Evolutionary conservation across 2,797 vertebrate genomes (phyloP), one percentile per base, ranked within the genome.

Genomic region (Phataginus tetradactyla): DNA sequence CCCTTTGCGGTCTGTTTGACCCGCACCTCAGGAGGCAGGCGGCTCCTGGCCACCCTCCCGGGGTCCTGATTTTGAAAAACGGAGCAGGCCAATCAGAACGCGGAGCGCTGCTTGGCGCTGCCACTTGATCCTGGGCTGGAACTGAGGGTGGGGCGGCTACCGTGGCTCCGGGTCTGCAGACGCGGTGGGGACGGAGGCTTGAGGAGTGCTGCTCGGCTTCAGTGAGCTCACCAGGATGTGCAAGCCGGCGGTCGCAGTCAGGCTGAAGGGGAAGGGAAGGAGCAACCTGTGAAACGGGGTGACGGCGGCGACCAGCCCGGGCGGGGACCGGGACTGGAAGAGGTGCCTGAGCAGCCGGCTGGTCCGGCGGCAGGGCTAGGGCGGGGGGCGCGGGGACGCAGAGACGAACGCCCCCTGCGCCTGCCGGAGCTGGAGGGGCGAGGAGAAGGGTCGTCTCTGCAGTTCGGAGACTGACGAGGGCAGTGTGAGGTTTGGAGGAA

Each of bases 61-160:
- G 6, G 97, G 97, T 25, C 97, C 97, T 97, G 90, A 97, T 96
- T 98, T 98, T 97, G 97, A 98, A 98, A 98, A 94, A 94, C 13
- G 74, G 53, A 93, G 57, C 55, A 39, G 89, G 42, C 98, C 98
- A 98, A 98, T 98, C 97, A 94, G 94, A 34, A 69, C 3, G 78
- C 68, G 39, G 83, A 59, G 75, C 79, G 75, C 66, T n/a, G 64
- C 68, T 91, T 90, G 95, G 97, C 97, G 96, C 97, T 91, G 89
- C 91, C 95, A 1, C 98, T 98, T 66, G 97, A 98, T 81, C 51
- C 11, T 75, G 18, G 12, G 42, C 34, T 29, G 42, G 18, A 4
- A 0, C 7, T 1, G 87, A 11, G 37, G 59, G 3, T 4, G 37
- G 1, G 23, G 1, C 5, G 6, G 10, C 7, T 0, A 1, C 1